Percentiles rank a stretch among this genome's conserved stretches.
Conservation (phyloP, 2,113 vertebrate species). For the Gobius niger region DNA sequence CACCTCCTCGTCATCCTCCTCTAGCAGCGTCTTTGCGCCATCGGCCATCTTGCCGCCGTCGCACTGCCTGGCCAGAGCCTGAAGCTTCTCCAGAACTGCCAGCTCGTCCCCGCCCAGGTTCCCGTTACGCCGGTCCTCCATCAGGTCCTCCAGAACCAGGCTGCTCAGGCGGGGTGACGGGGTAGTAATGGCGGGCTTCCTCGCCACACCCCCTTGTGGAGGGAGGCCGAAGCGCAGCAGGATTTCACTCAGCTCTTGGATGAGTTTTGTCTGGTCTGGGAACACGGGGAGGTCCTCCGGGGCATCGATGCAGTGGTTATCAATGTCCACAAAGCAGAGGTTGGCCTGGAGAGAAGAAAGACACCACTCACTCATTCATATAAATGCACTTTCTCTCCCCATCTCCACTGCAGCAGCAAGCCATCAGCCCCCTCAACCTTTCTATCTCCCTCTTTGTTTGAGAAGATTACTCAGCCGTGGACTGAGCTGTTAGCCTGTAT, state of each 20-base stretch:
- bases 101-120: slow-evolving; percentile 85
- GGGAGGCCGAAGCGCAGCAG: slow-evolving; percentile 85
- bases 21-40: slow-evolving; percentile 53
- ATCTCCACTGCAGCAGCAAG: no score
- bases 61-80: slow-evolving; percentile 83
- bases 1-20: slow-evolving; percentile 84
- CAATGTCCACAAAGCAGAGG: slow-evolving; percentile 95
- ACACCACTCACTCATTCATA: slow-evolving; percentile 4
- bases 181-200: slow-evolving; percentile 74
- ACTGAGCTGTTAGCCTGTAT: no score
- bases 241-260: slow-evolving; percentile 90
- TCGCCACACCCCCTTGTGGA: slow-evolving; percentile 74
- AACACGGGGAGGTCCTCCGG: slow-evolving; percentile 93
- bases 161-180: slow-evolving; percentile 79
- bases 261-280: slow-evolving; percentile 89
- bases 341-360: slow-evolving; percentile 81
- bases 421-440: no score
- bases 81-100: slow-evolving; percentile 87
- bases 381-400: no score
- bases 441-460: no score
- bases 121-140: slow-evolving; percentile 90
- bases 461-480: no score
- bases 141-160: slow-evolving; percentile 86
- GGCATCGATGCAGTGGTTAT: slow-evolving; percentile 89
- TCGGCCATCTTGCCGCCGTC: slow-evolving; percentile 56